Evolutionary conservation across 1,140 invertebrate species (phyloP), one percentile per base, ranked within the genome.

Genomic region (Lepidostoma basale): DNA sequence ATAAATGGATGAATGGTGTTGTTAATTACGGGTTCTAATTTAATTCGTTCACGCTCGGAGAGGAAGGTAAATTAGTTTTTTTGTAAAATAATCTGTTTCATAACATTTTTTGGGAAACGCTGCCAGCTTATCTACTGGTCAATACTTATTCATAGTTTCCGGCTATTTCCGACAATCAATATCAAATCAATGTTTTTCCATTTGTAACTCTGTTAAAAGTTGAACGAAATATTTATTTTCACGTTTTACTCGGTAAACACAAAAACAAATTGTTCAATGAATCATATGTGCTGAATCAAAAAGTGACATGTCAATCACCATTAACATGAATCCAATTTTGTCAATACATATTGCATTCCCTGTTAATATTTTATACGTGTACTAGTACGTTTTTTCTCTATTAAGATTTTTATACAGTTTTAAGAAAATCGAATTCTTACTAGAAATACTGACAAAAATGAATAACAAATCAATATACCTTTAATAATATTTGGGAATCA

Each of bases 1-100:
- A 14, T 30, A 42, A 67, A 58, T 30, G 25, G 36, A 16, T 67
- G 47, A 59, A 67, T 67, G 54, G 36, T 58, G 39, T 45, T 47
- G 64, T 42, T 47, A 56, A 42, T 49, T 67, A 36, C 39, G 52
- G 30, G 14, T 58, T 67, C 64, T 26, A 30, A 6, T 40, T 67
- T 16, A 28, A 33, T 33, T 28, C 20, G 10, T 52, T 52, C 26
- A 23, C 36, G 62, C 52, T 63, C 52, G 62, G 36, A 16, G 40
- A 52, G 44, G 62, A 52, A 63, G 62, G 62, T 63, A 63, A 49
- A 18, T 36, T 18, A 39, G 14, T n/a, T 40, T 40, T 40, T 39
- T 22, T 20, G 23, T 40, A 22, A 9, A 2, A 16, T 6, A 39
- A 59, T 40, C n/a, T 20, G 4, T 40, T 22, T 59, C n/a, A 22